phyloP scores from a whole-genome alignment of 2,113 vertebrate species.

The Macquaria australasica region DNA sequence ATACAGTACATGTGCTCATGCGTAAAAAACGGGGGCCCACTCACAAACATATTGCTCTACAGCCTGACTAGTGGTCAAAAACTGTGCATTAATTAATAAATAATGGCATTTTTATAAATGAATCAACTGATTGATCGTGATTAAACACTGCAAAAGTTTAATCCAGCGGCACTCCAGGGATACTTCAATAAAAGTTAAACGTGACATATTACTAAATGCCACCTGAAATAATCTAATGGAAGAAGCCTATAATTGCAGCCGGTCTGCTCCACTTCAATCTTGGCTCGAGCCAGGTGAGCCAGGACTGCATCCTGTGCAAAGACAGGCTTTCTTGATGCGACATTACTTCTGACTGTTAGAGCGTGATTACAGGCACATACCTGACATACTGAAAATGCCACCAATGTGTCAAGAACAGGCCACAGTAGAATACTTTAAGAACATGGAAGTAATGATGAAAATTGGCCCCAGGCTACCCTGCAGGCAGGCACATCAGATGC shows the following conservation, averaged over 20 bases:
- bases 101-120: not conserved
- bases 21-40: not conserved
- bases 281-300: not conserved
- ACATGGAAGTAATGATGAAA: slow-evolving; percentile 70
- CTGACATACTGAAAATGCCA: slow-evolving; percentile 45
- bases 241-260: not conserved
- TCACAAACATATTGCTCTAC: not conserved
- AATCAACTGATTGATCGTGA: not conserved
- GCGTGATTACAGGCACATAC: slow-evolving; percentile 45
- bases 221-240: not conserved
- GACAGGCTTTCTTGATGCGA: slow-evolving; percentile 8
- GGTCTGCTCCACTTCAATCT: not conserved
- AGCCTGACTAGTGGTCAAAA: not conserved
- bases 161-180: not conserved
- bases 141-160: not conserved
- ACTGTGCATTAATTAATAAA: not conserved
- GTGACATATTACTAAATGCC: slow-evolving; percentile 29
- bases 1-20: not conserved
- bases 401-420: slow-evolving; percentile 40
- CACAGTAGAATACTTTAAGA: slow-evolving; percentile 51
- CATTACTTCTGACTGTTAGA: slow-evolving; percentile 21
- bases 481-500: slow-evolving; percentile 54
- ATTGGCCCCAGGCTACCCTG: slow-evolving; percentile 58
- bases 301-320: not conserved
- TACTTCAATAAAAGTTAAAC: slow-evolving; percentile 33